Percentiles rank a stretch among this genome's conserved stretches.
phyloP scores from a whole-genome alignment of 2,113 vertebrate genomes.

The Podocnemis expansa region DNA sequence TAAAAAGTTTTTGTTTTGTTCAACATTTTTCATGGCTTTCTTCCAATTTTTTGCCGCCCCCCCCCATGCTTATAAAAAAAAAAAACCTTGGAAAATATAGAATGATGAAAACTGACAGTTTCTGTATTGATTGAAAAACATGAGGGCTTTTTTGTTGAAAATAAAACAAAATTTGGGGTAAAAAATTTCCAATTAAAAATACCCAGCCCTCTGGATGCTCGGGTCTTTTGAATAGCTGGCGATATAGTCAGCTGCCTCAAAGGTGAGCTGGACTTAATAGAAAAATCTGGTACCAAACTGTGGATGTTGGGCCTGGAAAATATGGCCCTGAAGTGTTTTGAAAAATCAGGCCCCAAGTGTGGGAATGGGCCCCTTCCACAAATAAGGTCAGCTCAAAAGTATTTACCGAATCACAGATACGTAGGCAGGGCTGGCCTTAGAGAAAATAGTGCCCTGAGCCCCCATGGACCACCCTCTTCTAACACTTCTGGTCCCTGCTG shows the following conservation, averaged over 20 bases:
- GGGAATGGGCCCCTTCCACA: background rate
- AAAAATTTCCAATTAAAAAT: too few relatives aligned
- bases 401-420: background rate
- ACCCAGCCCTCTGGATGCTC: background rate
- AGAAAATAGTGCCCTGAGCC: background rate
- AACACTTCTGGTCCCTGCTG: background rate
- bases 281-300: background rate
- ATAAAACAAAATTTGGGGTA: background rate
- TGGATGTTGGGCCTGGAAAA: background rate
- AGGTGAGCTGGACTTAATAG: background rate
- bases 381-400: background rate
- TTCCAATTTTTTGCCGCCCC: background rate
- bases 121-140: background rate
- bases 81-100: background rate
- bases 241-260: too few relatives aligned
- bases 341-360: background rate
- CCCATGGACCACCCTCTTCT: too few relatives aligned
- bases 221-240: background rate
- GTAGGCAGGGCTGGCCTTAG: background rate
- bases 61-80: too few relatives aligned
- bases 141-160: background rate
- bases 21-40: background rate
- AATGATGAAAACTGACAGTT: too few relatives aligned
- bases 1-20: background rate
- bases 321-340: background rate